Evolutionary conservation across 2,797 vertebrate species (phyloP).

Genomic region (Pogonophryne albipinna): DNA sequence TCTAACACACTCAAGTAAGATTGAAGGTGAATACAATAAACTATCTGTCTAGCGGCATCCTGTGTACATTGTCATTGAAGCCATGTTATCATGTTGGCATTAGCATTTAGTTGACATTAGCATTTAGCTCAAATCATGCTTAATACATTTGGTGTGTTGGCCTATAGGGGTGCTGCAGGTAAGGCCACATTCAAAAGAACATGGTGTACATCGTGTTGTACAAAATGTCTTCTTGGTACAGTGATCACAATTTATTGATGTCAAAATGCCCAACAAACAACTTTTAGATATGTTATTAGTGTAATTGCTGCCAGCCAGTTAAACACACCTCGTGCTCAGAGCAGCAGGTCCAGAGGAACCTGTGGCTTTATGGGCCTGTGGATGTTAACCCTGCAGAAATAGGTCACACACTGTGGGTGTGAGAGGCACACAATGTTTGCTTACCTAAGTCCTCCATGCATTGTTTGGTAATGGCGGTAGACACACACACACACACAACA

Average conservation of each 20-base stretch:
- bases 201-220: too few species aligned
- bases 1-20: too few species aligned
- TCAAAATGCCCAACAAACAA: not conserved
- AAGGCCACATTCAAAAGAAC: too few species aligned
- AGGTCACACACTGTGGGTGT: constrained; percentile 42
- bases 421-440: constrained; percentile 27
- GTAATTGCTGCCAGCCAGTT: not conserved
- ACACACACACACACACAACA: constrained; percentile 18
- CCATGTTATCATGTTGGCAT: too few species aligned
- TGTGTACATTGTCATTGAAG: too few species aligned
- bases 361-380: not conserved
- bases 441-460: constrained; percentile 22
- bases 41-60: too few species aligned
- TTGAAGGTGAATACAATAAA: too few species aligned
- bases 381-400: constrained; percentile 34
- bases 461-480: constrained; percentile 36
- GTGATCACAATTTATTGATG: not conserved
- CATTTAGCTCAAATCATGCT: too few species aligned
- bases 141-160: too few species aligned
- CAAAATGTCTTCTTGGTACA: too few species aligned
- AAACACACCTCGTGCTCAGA: not conserved
- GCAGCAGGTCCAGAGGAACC: not conserved
- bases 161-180: too few species aligned
- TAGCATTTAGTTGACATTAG: too few species aligned
- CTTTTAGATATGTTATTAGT: not conserved